These are phyloP conservation scores for Leptopilina drosophilae DNA, from an alignment of 2,888 invertebrate genomes.

Conservation along the genomic window DNA sequence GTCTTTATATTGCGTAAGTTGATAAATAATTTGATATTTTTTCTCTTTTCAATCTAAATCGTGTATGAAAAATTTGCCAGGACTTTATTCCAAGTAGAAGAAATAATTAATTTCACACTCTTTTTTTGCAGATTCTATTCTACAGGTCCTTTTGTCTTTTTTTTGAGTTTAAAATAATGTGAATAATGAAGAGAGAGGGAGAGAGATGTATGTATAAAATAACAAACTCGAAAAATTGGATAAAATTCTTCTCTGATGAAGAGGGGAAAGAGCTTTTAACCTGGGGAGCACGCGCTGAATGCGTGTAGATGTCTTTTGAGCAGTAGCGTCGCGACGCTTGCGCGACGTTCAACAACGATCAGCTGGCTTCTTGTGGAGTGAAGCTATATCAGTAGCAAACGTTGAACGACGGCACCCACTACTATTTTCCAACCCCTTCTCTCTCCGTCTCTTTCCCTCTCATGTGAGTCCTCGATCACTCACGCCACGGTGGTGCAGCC, in stretches of 20 bases:
- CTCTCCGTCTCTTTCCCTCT: slow-evolving; percentile 36
- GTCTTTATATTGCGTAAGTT: no score
- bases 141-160: no score
- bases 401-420: slow-evolving; percentile 57
- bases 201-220: neutral
- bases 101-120: no score
- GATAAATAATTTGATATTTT: no score
- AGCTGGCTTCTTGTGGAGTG: slow-evolving; percentile 68
- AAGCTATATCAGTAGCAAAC: slow-evolving; percentile 60
- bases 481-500: slow-evolving; percentile 43
- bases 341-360: slow-evolving; percentile 73
- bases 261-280: neutral
- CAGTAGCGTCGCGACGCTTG: slow-evolving; percentile 68
- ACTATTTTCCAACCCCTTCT: slow-evolving; percentile 35
- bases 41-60: no score
- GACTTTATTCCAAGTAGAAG: no score
- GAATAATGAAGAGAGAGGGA: no score
- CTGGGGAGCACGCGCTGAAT: slow-evolving; percentile 30
- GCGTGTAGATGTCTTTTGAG: slow-evolving; percentile 1
- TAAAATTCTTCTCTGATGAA: neutral
- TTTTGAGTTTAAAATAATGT: no score
- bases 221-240: slow-evolving; percentile 1
- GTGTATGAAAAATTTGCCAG: no score
- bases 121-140: no score
- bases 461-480: slow-evolving; percentile 26